Conservation (phyloP, 1,140 invertebrate genomes). For the Penaeus indicus region DNA sequence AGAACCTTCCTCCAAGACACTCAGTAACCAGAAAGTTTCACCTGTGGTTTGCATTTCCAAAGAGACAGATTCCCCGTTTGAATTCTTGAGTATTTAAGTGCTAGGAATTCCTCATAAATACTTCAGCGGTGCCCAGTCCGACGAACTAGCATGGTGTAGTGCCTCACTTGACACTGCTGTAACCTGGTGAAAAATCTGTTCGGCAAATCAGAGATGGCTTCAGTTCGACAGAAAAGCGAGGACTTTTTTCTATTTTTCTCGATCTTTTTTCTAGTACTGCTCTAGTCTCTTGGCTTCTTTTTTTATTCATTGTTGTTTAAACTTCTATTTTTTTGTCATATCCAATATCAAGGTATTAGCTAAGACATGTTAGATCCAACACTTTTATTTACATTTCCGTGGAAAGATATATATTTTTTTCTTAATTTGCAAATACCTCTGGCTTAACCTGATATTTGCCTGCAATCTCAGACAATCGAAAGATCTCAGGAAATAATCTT, state of each 20-base stretch:
- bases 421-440: too few relatives aligned
- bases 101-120: slow-evolving; percentile 49
- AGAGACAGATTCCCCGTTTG: neutral
- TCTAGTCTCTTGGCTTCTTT: neutral
- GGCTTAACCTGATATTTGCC: too few relatives aligned
- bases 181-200: slow-evolving; percentile 16
- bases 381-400: too few relatives aligned
- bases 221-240: neutral
- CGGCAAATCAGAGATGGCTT: slow-evolving; percentile 25
- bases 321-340: too few relatives aligned
- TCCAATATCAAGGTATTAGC: too few relatives aligned
- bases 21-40: too few relatives aligned
- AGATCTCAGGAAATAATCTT: neutral
- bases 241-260: neutral
- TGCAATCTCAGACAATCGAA: too few relatives aligned
- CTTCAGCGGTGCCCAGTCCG: slow-evolving; percentile 5
- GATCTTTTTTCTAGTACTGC: neutral
- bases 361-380: too few relatives aligned
- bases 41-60: too few relatives aligned
- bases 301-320: neutral
- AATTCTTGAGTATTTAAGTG: slow-evolving; percentile 35
- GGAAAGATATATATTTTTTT: too few relatives aligned
- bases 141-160: slow-evolving; percentile 17
- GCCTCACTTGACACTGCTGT: slow-evolving; percentile 25
- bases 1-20: too few relatives aligned